Base-by-base conservation (phyloP, 2,888 invertebrate species). In the Drosophila imparisetae region DNA sequence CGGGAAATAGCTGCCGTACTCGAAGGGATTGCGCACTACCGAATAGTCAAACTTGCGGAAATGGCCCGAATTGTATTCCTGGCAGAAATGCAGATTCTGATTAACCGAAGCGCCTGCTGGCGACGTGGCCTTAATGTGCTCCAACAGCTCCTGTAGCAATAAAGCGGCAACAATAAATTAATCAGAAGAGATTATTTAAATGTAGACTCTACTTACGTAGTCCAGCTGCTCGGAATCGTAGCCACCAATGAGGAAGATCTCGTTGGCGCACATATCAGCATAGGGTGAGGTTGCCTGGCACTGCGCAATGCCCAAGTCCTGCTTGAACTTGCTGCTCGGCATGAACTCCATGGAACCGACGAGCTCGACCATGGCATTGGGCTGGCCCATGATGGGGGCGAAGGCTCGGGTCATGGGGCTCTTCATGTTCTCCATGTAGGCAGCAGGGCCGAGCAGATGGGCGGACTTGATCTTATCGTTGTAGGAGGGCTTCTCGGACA, bases 171-270 rank as follows among this genome's bases (percentile, higher is more conserved):
- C 11, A 7, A 32, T 32, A 24, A 27, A 32, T 18, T 1, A 24
- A 18, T 24, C 6, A 0, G 24, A 24, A 24, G 2, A 4, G 24
- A 24, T 24, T 45, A 24, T 8, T 27, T 13, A 34, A 8, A n/a
- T 1, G 1, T 21, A 0, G 4, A 21, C 0, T 15, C 4, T 11
- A 71, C 91, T 89, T 89, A 94, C 94, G 75, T 75, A 86, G 80
- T 94, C 93, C 36, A 94, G 66, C 52, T 94, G 92, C 49, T 93
- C 92, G 4, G 92, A 89, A 76, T 94, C 92, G 71, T 92, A 94
- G 30, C 94, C 94, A 62, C 89, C 89, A 52, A 91, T 91, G 10
- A 96, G 91, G 92, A 96, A 96, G 15, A 96, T 84, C n/a, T 95
- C 92, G 82, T 95, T 95, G 66, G 94, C 93, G 92, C 96, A 96